phyloP scores from a whole-genome alignment of 2,797 vertebrate species.

The Luscinia megarhynchos region DNA sequence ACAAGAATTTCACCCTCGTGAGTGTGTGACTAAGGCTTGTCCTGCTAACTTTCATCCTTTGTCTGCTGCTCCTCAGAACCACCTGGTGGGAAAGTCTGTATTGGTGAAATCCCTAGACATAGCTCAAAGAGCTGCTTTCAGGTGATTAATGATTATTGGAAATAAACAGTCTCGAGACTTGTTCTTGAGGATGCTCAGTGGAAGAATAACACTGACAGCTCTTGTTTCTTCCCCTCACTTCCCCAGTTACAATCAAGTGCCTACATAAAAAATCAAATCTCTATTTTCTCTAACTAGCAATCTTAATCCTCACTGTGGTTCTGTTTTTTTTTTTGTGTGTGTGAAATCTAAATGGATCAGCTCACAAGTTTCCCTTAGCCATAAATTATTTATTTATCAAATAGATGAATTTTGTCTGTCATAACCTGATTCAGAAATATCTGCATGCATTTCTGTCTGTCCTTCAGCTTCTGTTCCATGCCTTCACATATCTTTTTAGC shows the following conservation, averaged over 20 bases:
- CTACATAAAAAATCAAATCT: neutral
- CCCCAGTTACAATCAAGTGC: neutral
- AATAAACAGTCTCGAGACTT: neutral
- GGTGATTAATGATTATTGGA: neutral
- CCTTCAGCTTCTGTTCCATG: neutral
- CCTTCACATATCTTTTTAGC: neutral
- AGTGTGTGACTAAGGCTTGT: neutral
- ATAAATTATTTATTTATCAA: neutral
- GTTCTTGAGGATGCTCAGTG: neutral
- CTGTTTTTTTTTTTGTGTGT: neutral
- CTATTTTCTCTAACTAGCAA: neutral
- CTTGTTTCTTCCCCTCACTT: accelerated
- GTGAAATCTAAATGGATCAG: neutral
- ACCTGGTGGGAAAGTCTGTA: neutral
- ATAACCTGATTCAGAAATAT: neutral
- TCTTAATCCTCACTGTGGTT: neutral
- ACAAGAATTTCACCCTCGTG: neutral
- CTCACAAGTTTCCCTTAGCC: neutral
- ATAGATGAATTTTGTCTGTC: neutral
- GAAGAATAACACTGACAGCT: neutral
- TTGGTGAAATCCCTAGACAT: neutral
- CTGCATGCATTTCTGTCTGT: neutral
- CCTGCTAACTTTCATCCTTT: neutral
- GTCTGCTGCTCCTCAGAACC: neutral
- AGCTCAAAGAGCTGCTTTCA: neutral